A percentile compares a stretch with the other conserved stretches of the same genome.
Conservation (phyloP, 2,888 invertebrate species). For the Mesodorylaimus sp. region DNA sequence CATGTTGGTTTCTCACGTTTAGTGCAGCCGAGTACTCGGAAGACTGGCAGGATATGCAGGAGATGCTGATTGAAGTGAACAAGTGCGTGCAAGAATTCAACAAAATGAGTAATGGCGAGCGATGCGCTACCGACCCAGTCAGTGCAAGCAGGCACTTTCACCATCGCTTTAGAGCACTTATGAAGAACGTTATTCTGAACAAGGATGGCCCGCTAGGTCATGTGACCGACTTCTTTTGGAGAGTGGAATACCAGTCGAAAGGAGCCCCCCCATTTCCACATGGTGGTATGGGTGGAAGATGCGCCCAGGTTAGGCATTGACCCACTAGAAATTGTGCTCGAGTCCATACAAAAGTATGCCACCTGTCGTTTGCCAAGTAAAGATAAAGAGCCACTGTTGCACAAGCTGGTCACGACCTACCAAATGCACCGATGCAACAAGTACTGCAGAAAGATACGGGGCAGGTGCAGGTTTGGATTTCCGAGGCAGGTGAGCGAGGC, state of each 20-base stretch:
- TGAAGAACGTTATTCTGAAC: neutral
- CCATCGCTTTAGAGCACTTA: neutral
- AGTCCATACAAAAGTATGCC: slow-evolving; percentile 4
- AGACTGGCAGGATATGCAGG: neutral
- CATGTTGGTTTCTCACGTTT: neutral
- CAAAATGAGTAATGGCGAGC: neutral
- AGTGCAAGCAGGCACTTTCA: neutral
- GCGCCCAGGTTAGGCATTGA: neutral
- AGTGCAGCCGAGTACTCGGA: neutral
- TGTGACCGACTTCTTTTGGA: neutral
- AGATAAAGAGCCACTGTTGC: neutral
- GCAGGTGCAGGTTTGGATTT: neutral
- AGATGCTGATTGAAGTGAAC: neutral
- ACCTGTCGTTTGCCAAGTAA: slow-evolving; percentile 1
- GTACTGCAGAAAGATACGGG: neutral
- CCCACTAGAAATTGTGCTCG: neutral
- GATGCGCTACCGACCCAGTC: neutral
- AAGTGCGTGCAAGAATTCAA: neutral
- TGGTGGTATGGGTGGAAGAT: slow-evolving; percentile 4
- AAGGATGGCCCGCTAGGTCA: neutral
- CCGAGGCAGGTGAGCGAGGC: neutral
- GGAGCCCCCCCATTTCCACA: slow-evolving; percentile 3
- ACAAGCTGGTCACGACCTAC: neutral
- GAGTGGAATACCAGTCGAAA: slow-evolving; percentile 1
- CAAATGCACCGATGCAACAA: neutral